These are phyloP conservation scores for Eulithis prunata DNA, from an alignment of 2,888 invertebrate species.

Conservation along the genomic window DNA sequence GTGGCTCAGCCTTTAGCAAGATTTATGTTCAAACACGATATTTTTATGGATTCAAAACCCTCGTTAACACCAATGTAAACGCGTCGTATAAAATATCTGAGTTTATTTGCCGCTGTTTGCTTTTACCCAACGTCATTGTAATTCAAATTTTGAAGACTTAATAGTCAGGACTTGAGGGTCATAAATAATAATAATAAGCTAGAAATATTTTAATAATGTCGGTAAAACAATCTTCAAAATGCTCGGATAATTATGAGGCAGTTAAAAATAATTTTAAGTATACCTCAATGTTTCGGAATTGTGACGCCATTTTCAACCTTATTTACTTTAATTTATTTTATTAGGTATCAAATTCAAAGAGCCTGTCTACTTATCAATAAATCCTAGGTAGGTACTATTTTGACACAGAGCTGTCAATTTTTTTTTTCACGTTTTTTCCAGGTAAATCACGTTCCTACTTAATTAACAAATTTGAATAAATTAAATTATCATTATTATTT, in stretches of 20 bases:
- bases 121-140: constrained; percentile 65
- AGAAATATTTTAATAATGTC: constrained; percentile 30
- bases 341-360: too few species aligned
- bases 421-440: too few species aligned
- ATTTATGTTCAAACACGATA: constrained; percentile 77
- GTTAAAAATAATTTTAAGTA: constrained; percentile 11
- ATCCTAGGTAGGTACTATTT: too few species aligned
- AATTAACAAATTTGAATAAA: too few species aligned
- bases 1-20: constrained; percentile 46
- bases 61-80: constrained; percentile 82
- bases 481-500: too few species aligned
- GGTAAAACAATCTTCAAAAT: constrained; percentile 23
- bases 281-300: not conserved
- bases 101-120: constrained; percentile 60
- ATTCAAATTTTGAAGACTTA: constrained; percentile 71
- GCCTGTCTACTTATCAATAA: too few species aligned
- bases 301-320: not conserved
- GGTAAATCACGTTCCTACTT: too few species aligned
- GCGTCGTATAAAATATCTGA: constrained; percentile 71
- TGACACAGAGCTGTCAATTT: too few species aligned
- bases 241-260: constrained; percentile 7
- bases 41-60: constrained; percentile 71
- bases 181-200: constrained; percentile 35
- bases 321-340: not conserved
- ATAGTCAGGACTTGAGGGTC: constrained; percentile 43